Conservation (phyloP, 2,888 invertebrate genomes). For the Euclidia mi region DNA sequence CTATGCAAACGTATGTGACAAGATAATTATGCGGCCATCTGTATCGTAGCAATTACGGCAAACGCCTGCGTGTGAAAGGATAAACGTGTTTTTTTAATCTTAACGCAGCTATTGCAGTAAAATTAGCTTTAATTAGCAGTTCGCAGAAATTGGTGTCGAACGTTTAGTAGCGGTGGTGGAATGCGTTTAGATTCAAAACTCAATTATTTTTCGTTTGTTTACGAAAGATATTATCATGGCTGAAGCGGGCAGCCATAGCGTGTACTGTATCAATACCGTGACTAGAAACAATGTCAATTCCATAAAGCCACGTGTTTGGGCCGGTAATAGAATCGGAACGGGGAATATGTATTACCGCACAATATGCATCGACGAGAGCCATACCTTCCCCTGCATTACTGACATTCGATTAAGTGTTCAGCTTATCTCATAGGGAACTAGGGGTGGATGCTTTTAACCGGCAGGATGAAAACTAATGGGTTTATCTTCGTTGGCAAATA, state of each 20-base stretch:
- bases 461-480: slow-evolving; percentile 8
- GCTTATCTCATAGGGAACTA: slow-evolving; percentile 22
- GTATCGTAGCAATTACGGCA: slow-evolving; percentile 21
- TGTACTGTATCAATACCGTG: not conserved
- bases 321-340: slow-evolving; percentile 10
- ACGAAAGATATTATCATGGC: slow-evolving; percentile 16
- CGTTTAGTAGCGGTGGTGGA: not conserved
- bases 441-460: slow-evolving; percentile 4
- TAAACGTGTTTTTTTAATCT: slow-evolving; percentile 16
- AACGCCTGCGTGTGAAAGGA: slow-evolving; percentile 16
- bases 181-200: not conserved
- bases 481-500: not conserved
- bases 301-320: slow-evolving; percentile 13
- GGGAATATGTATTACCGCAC: slow-evolving; percentile 15
- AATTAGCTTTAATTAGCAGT: slow-evolving; percentile 31
- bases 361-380: slow-evolving; percentile 35
- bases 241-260: not conserved
- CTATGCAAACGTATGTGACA: slow-evolving; percentile 15
- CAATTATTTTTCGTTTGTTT: slow-evolving; percentile 10
- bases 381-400: slow-evolving; percentile 29
- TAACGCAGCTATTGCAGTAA: not conserved
- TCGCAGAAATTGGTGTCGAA: slow-evolving; percentile 14
- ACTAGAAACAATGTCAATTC: slow-evolving; percentile 16
- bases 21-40: slow-evolving; percentile 26
- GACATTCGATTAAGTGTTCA: slow-evolving; percentile 38